Base-by-base conservation (phyloP, 2,888 invertebrate genomes). In the Diaphora mendica region DNA sequence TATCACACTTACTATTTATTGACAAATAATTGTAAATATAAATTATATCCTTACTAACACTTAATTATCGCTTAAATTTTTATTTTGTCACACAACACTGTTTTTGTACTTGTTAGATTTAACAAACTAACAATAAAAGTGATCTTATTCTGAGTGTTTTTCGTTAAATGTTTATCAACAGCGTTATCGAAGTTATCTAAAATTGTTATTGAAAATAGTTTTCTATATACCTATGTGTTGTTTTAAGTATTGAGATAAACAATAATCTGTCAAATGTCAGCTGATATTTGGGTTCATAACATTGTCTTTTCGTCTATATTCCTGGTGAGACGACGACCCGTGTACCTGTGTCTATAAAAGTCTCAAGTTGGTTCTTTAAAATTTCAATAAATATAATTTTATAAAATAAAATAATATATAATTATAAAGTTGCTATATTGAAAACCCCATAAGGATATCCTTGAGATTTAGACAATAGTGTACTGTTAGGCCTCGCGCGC, bases 151-250 rank as follows among this genome's bases (percentile, higher is more conserved):
- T 0, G 30, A 62, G 59, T 62, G 15, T 62, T 59, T 59, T 59
- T 59, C 13, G 13, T 23, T 7, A 30, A 26, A 62, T 26, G 17
- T 69, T 26, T 69, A 59, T 69, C 69, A 62, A 20, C 26, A 26
- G 23, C 33, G 42, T 42, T 69, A 69, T 42, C 59, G n/a, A 42
- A 17, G 42, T 26, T 69, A 69, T 69, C 69, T 42, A 30, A 42
- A 69, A 62, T 23, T 69, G 42, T 5, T 62, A 62, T 69, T 59
- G 33, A 26, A 33, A 7, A 55, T 17, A 15, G 30, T 68, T n/a
- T 23, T 7, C 2, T 26, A 30, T 59, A n/a, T 55, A 55, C n/a
- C 0, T 48, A 20, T 3, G 17, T 20, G 48, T 23, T 17, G 17
- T 17, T 15, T 8, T 51, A 51, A 59, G n/a, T 8, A 51, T 59